Evolutionary conservation across 2,888 invertebrate genomes (phyloP).

Genomic region (Mythimna ferrago): DNA sequence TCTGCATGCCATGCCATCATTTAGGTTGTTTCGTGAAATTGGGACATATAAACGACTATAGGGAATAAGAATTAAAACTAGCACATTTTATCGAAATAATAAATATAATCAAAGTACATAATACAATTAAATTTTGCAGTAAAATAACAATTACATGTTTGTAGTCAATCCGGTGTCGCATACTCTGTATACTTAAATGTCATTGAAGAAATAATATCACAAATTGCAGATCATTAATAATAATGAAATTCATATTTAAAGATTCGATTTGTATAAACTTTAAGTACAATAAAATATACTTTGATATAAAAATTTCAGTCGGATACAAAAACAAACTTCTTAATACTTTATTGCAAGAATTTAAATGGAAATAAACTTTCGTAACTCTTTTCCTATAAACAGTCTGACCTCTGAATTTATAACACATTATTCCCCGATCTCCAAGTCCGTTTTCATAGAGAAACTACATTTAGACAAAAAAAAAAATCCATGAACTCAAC

Average conservation of each 20-base stretch:
- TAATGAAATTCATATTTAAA: slow-evolving; percentile 65
- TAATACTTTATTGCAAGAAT: slow-evolving; percentile 55
- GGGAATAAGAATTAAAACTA: slow-evolving; percentile 58
- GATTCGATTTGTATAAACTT: slow-evolving; percentile 61
- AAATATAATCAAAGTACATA: slow-evolving; percentile 83
- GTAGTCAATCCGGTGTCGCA: slow-evolving; percentile 69
- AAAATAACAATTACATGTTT: slow-evolving; percentile 77
- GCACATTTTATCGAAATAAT: slow-evolving; percentile 76
- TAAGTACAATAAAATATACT: slow-evolving; percentile 69
- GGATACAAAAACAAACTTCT: slow-evolving; percentile 61
- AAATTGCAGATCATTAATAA: slow-evolving; percentile 73
- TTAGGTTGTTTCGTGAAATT: no score
- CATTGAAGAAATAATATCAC: slow-evolving; percentile 76
- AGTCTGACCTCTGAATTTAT: slow-evolving; percentile 40
- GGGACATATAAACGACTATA: no score
- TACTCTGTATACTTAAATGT: slow-evolving; percentile 68
- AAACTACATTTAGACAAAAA: slow-evolving; percentile 41
- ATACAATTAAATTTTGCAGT: slow-evolving; percentile 77
- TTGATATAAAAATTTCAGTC: slow-evolving; percentile 67
- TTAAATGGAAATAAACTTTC: slow-evolving; percentile 43
- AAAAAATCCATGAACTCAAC: slow-evolving; percentile 54
- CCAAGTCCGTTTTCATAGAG: slow-evolving; percentile 44
- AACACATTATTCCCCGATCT: slow-evolving; percentile 44
- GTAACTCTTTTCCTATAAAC: slow-evolving; percentile 45
- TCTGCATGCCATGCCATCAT: no score